These are phyloP conservation scores for Drosophila orena DNA, from an alignment of 1,140 invertebrate genomes.

Conservation along the genomic window DNA sequence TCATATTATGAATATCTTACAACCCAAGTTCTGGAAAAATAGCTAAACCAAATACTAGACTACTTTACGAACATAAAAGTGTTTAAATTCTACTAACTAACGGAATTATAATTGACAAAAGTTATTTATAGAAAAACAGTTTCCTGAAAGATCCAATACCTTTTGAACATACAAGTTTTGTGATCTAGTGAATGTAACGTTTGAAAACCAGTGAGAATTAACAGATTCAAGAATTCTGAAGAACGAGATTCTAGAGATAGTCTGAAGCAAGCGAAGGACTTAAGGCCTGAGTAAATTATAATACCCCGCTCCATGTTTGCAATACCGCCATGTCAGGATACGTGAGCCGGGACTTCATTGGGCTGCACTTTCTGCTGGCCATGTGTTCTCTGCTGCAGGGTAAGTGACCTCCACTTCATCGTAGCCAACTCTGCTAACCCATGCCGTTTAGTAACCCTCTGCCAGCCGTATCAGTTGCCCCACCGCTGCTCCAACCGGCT, in stretches of 20 bases:
- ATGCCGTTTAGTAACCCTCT: constrained; percentile 22
- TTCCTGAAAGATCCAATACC: no score
- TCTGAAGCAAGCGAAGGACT: neutral
- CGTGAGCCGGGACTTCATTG: constrained; percentile 17
- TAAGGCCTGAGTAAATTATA: neutral
- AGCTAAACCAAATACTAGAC: no score
- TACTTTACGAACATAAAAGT: no score
- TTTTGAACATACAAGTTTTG: no score
- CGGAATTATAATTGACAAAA: no score
- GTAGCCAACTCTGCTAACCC: neutral
- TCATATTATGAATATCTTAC: no score
- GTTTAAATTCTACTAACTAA: no score
- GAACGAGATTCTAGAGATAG: neutral
- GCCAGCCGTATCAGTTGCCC: constrained; percentile 67
- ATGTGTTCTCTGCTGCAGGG: constrained; percentile 47
- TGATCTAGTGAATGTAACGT: no score
- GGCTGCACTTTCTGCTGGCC: constrained; percentile 44
- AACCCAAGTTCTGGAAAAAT: no score
- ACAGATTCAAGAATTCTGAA: neutral
- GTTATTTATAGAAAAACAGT: no score
- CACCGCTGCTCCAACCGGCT: constrained; percentile 85
- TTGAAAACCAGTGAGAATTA: no score
- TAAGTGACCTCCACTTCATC: constrained; percentile 18
- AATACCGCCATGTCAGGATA: constrained; percentile 26
- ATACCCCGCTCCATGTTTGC: constrained; percentile 13